Base-by-base conservation (phyloP, 2,888 invertebrate genomes). In the Myopa tessellatipennis region DNA sequence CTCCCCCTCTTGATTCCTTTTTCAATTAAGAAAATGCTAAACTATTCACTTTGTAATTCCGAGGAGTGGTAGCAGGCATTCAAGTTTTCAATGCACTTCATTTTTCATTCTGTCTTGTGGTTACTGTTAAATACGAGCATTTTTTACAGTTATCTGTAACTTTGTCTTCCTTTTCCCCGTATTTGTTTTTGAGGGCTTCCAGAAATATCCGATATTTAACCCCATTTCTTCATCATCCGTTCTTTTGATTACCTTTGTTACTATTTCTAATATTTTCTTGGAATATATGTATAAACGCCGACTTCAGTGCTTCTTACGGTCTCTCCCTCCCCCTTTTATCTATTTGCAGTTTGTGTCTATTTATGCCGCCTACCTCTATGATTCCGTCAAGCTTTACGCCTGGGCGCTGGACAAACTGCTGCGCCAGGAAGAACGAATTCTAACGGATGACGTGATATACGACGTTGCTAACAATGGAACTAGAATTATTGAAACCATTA, bases 341-440 rank as follows among this genome's bases (percentile, higher is more conserved):
- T 26, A 3, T 79, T 91, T 92, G 80, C 91, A 96, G 95, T 95
- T 94, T 88, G 94, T 97, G 67, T 94, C 95, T 61, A 95, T 97
- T 82, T 96, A 96, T 88, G 98, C 98, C 78, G 97, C 96, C 65
- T 97, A 98, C 90, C 91, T 97, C 82, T 98, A 98, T 89, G 98
- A 99, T 90, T 96, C 98, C 1, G 95, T 98, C 60, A 93, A 93
- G 87, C 90, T 98, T 52, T 99, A 98, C 88, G 97, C 98, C 36
- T 92, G 91, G 82, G 98, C 98, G 1, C 90, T 98, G 82, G 92
- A 96, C 85, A 92, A 93, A 83, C 90, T 96, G 67, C 90, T 97
- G 77, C 90, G 92, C 79, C 90, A 91, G 83, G 91, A 92, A 75
- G 90, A 90, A 38, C 88, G 90, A 50, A 83, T 89, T 65, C 85